Evolutionary conservation across 35 echinoderm and acorn worm genomes (phyloP), one percentile per base, ranked within the genome.

Genomic region (Strongylocentrotus purpuratus): DNA sequence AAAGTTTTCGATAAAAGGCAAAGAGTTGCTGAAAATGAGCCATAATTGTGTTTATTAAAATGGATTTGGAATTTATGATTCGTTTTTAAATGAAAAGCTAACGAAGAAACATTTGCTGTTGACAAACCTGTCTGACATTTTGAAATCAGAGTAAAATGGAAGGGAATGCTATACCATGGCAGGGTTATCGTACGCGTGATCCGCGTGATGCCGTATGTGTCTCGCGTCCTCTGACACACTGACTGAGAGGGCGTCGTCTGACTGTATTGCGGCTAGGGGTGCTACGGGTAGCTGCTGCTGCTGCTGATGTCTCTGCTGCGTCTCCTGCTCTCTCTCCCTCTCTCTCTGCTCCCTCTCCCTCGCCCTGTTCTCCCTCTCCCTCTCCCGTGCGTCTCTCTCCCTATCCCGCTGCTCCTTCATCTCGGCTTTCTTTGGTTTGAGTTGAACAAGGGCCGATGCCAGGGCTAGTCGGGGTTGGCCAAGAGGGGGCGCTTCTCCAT

Each of bases 141-240:
- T 45, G 87, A 46, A 89, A 89, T 33, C 12, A 33, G 87, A 89
- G 87, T 22, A 55, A 92, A 48, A 93, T 93, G 45, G 91, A 58
- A 46, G 48, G n/a, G 91, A 95, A 52, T 88, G 95, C 33, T 96
- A 96, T 96, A 96, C 95, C 95, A 96, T 96, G 9, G 95, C 95
- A 52, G 95, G 92, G 45, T 96, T 96, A 60, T 96, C 95, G 46
- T 96, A 96, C 45, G 33, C 88, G 35, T 41, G 35, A 41, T 41
- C 65, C 31, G 92, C 85, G 17, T 93, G 86, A 71, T 70, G 35
- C n/a, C 58, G 94, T 33, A 91, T 95, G 58, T 95, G 88, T 31
- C 58, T 95, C 1, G 90, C 88, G 25, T 95, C 52, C 12, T 87
- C 41, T 88, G 33, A 32, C 94, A 87, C 78, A 33, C 50, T 48